Conservation (phyloP, 2,797 vertebrate species). For the Taenioides sp. region DNA sequence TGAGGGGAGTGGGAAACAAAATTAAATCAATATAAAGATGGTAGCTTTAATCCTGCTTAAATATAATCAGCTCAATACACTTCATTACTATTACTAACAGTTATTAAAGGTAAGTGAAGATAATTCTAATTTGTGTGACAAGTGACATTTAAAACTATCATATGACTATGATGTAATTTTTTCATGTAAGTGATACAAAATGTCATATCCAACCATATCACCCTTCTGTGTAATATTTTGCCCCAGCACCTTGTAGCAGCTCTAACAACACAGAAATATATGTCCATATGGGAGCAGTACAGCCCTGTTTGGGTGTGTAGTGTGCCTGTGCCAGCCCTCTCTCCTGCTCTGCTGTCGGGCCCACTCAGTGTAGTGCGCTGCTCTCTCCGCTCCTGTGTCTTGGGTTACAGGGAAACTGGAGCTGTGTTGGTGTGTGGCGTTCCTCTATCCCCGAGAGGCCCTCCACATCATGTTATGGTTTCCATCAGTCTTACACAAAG, state of each 20-base stretch:
- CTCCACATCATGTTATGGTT: constrained; percentile 72
- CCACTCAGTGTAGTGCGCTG: constrained; percentile 38
- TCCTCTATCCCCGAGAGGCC: constrained; percentile 71
- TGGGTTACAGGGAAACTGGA: constrained; percentile 75
- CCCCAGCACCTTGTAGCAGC: neutral
- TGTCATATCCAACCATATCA: neutral
- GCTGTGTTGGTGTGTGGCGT: constrained; percentile 69
- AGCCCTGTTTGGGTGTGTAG: constrained; percentile 55
- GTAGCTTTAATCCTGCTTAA: no score
- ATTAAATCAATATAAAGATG: no score
- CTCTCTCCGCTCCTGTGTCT: constrained; percentile 57
- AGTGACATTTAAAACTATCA: no score
- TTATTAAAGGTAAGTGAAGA: no score
- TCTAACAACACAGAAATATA: neutral
- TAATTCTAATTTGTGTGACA: no score
- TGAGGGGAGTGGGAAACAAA: no score
- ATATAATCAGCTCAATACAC: no score
- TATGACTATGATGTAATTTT: no score
- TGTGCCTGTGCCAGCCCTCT: constrained; percentile 37
- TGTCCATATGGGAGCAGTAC: constrained; percentile 30
- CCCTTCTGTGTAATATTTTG: neutral
- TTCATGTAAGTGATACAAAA: neutral
- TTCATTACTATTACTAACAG: no score
- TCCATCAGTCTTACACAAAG: constrained; percentile 69
- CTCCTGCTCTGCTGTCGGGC: constrained; percentile 35